Evolutionary conservation across 2,113 vertebrate genomes (phyloP).

Genomic region (Columbina picui): DNA sequence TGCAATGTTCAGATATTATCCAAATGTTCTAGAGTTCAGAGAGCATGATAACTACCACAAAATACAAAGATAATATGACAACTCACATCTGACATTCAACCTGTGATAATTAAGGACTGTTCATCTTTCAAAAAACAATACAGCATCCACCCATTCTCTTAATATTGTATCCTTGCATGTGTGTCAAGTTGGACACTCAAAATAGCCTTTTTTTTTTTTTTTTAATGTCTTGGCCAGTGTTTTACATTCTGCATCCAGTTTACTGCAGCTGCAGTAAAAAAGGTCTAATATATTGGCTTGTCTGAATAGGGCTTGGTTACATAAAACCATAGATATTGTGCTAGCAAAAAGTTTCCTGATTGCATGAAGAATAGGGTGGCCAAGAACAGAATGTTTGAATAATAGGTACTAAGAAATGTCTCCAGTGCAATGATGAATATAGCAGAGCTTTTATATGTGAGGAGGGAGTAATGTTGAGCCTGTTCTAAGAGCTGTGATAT

Average conservation of each 20-base stretch:
- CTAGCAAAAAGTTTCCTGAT: conserved; percentile 31
- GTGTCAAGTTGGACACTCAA: neutral
- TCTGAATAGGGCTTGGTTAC: conserved; percentile 29
- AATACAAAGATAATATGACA: neutral
- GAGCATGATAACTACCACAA: neutral
- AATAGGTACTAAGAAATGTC: neutral
- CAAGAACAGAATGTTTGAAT: conserved; percentile 20
- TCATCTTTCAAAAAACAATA: neutral
- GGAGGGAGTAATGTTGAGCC: neutral
- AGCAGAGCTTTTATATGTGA: neutral
- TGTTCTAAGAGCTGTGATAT: conserved; percentile 12
- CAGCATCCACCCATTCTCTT: neutral
- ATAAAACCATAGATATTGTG: conserved; percentile 34
- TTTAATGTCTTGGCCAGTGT: neutral
- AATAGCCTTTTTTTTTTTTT: neutral
- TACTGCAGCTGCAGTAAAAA: conserved; percentile 56
- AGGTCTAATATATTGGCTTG: conserved; percentile 32
- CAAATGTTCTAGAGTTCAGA: neutral
- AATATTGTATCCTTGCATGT: neutral
- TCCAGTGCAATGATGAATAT: neutral
- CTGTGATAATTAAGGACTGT: neutral
- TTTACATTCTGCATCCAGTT: conserved; percentile 5
- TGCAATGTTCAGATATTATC: neutral
- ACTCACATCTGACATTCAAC: neutral
- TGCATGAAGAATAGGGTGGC: conserved; percentile 7